phyloP scores from a whole-genome alignment of 2,888 invertebrate species.

The Drosophila dives region DNA sequence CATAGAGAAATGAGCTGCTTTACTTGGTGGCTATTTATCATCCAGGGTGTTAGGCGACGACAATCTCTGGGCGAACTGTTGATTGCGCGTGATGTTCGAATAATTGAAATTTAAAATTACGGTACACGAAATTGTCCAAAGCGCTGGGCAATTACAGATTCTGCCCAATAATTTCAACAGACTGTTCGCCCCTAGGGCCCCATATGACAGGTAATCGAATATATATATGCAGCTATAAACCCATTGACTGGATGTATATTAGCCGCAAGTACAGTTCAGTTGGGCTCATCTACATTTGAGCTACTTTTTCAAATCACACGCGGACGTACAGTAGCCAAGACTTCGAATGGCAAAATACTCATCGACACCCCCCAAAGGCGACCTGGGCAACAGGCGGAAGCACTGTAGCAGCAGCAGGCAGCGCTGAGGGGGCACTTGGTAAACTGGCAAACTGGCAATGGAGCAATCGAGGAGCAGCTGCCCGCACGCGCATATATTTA shows the following conservation, averaged over 20 bases:
- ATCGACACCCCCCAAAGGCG: constrained; percentile 58
- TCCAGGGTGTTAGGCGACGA: constrained; percentile 35
- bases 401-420: constrained; percentile 18
- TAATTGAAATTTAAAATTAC: constrained; percentile 73
- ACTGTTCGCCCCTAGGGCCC: constrained; percentile 67
- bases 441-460: constrained; percentile 10
- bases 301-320: constrained; percentile 41
- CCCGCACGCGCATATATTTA: constrained; percentile 82
- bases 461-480: constrained; percentile 57
- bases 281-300: constrained; percentile 41
- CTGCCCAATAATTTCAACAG: constrained; percentile 63
- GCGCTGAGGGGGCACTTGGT: neutral
- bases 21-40: constrained; percentile 66
- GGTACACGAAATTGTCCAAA: constrained; percentile 42
- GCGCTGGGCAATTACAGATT: constrained; percentile 58
- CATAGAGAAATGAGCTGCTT: constrained; percentile 24
- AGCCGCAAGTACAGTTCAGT: constrained; percentile 39
- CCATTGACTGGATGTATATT: constrained; percentile 3
- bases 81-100: constrained; percentile 76
- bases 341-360: constrained; percentile 50
- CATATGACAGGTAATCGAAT: constrained; percentile 29
- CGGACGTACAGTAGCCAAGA: constrained; percentile 64
- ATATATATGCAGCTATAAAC: constrained; percentile 11
- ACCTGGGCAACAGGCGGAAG: constrained; percentile 12
- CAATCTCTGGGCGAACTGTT: constrained; percentile 54